Conservation (phyloP, 2,797 vertebrate genomes). For the Pithecia hirsuta region DNA sequence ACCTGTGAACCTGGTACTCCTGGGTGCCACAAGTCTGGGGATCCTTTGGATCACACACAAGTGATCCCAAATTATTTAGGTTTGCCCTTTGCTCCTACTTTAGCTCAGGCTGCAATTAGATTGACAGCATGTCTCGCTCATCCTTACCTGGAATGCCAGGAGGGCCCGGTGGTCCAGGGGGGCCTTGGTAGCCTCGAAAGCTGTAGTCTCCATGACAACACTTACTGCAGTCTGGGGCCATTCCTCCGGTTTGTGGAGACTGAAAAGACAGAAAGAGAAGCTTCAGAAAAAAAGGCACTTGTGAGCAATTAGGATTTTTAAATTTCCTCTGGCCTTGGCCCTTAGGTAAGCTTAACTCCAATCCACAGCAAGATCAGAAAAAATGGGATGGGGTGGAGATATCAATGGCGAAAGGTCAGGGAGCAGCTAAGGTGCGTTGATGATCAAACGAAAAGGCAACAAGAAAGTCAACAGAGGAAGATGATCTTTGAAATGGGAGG, state of each 20-base stretch:
- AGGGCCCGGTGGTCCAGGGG: conserved; percentile 86
- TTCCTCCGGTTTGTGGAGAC: conserved; percentile 82
- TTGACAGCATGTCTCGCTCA: rapidly evolving
- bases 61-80: background rate
- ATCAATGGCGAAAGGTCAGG: background rate
- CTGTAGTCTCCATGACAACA: conserved; percentile 88
- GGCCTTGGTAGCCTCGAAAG: conserved; percentile 86
- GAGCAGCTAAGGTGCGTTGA: background rate
- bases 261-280: conserved; percentile 56
- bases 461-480: background rate
- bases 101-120: background rate
- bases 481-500: too few species aligned
- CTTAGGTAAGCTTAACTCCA: background rate
- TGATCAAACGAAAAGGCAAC: background rate
- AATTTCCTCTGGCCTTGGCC: background rate
- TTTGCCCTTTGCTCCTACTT: background rate
- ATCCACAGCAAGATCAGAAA: background rate
- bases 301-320: background rate
- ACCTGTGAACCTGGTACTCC: background rate
- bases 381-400: background rate
- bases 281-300: conserved; percentile 30
- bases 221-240: conserved; percentile 86
- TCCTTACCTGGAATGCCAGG: conserved; percentile 89
- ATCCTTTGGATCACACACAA: background rate
- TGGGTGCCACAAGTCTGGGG: background rate